These are phyloP conservation scores for Drosophila multiciliata DNA, from an alignment of 2,888 invertebrate genomes.

Conservation along the genomic window DNA sequence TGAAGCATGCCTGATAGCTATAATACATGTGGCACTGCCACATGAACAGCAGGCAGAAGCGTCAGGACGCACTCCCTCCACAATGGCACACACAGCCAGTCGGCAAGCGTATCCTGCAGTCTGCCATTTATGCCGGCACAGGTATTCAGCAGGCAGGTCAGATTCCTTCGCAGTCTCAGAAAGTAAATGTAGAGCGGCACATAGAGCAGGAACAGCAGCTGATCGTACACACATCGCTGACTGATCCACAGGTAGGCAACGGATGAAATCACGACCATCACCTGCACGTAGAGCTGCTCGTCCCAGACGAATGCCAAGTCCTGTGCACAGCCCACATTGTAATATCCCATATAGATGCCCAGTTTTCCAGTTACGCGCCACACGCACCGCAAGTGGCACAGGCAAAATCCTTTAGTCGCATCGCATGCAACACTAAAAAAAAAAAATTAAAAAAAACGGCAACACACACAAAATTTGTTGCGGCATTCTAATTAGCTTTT, in stretches of 20 bases:
- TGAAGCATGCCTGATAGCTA: slow-evolving; percentile 51
- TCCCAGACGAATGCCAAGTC: slow-evolving; percentile 36
- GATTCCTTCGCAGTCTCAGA: slow-evolving; percentile 40
- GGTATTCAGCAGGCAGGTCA: slow-evolving; percentile 45
- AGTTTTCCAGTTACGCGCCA: slow-evolving; percentile 46
- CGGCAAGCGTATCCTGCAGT: slow-evolving; percentile 41
- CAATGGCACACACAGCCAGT: slow-evolving; percentile 52
- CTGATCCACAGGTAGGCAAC: slow-evolving; percentile 48
- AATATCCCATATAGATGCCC: slow-evolving; percentile 59
- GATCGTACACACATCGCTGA: slow-evolving; percentile 56
- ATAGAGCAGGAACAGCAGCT: slow-evolving; percentile 43
- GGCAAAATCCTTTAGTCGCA: slow-evolving; percentile 54
- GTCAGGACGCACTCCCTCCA: slow-evolving; percentile 41
- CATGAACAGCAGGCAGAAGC: slow-evolving; percentile 35
- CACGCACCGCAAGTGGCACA: slow-evolving; percentile 60
- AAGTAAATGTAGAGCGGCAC: slow-evolving; percentile 58
- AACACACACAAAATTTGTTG: neutral
- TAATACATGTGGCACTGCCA: slow-evolving; percentile 61
- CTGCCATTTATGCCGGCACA: slow-evolving; percentile 32
- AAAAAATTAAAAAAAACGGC: neutral
- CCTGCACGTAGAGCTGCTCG: slow-evolving; percentile 61
- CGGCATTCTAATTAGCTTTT: slow-evolving; percentile 31
- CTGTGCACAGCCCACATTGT: slow-evolving; percentile 44
- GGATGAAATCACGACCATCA: slow-evolving; percentile 32
- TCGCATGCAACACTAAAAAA: slow-evolving; percentile 38